These are phyloP conservation scores for Altica lythri DNA, from an alignment of 2,888 invertebrate genomes.

Conservation along the genomic window DNA sequence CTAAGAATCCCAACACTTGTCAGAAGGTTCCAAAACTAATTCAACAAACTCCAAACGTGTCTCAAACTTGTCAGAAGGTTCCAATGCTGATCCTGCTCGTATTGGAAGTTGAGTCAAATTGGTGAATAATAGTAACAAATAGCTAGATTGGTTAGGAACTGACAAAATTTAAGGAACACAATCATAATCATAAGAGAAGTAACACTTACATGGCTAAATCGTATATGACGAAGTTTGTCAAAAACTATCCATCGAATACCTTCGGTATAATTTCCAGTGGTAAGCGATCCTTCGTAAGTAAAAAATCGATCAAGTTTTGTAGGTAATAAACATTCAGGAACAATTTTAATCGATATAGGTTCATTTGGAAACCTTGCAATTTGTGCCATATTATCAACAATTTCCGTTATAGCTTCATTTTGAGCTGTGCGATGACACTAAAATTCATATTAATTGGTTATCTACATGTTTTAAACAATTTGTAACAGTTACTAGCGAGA, in stretches of 20 bases:
- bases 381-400: conserved; percentile 23
- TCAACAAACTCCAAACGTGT: too few species aligned
- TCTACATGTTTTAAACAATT: too few species aligned
- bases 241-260: conserved; percentile 71
- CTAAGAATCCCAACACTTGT: too few species aligned
- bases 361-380: conserved; percentile 11
- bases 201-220: conserved; percentile 41
- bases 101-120: not conserved
- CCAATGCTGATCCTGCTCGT: too few species aligned
- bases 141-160: not conserved
- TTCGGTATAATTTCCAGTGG: conserved; percentile 73
- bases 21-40: too few species aligned
- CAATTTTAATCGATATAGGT: not conserved
- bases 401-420: conserved; percentile 14
- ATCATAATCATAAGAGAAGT: too few species aligned
- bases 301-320: conserved; percentile 58
- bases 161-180: too few species aligned
- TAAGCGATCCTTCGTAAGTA: conserved; percentile 72
- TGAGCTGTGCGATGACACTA: not conserved
- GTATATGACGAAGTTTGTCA: conserved; percentile 59
- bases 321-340: conserved; percentile 28
- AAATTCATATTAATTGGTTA: not conserved
- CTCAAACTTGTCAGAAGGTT: too few species aligned
- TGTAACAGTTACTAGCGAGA: not conserved
- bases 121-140: not conserved